Percentiles rank a stretch among this genome's conserved stretches.
phyloP scores from a whole-genome alignment of 1,140 invertebrate genomes.

The Papilio xuthus region DNA sequence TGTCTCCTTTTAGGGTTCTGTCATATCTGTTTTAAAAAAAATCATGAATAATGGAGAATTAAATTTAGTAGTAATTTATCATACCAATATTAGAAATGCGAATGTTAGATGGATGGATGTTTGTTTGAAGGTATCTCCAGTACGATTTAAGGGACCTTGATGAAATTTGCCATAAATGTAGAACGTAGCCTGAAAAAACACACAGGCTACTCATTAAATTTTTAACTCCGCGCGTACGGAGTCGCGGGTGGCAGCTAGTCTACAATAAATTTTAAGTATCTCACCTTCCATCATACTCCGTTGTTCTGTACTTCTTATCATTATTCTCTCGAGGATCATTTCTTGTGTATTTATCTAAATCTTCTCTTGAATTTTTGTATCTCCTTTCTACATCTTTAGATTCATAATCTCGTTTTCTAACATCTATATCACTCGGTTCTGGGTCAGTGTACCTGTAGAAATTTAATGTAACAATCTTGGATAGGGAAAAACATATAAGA shows the following conservation, averaged over 20 bases:
- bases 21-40: conserved; percentile 53
- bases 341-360: conserved; percentile 64
- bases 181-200: too few species aligned
- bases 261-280: conserved; percentile 12
- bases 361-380: conserved; percentile 64
- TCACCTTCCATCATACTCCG: conserved; percentile 62
- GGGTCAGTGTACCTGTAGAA: conserved; percentile 72
- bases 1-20: conserved; percentile 63
- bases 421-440: conserved; percentile 71
- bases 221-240: too few species aligned
- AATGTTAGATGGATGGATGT: too few species aligned
- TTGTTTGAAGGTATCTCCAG: too few species aligned
- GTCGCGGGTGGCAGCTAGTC: too few species aligned
- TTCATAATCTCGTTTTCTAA: conserved; percentile 63
- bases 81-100: too few species aligned
- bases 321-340: conserved; percentile 59
- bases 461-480: neutral
- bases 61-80: neutral
- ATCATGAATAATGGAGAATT: neutral
- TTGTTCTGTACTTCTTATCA: conserved; percentile 56
- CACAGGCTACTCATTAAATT: too few species aligned
- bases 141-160: too few species aligned
- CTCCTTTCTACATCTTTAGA: conserved; percentile 58
- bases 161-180: too few species aligned
- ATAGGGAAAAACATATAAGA: too few species aligned